phyloP scores from a whole-genome alignment of 2,113 vertebrate species.

The Octodon degus region DNA sequence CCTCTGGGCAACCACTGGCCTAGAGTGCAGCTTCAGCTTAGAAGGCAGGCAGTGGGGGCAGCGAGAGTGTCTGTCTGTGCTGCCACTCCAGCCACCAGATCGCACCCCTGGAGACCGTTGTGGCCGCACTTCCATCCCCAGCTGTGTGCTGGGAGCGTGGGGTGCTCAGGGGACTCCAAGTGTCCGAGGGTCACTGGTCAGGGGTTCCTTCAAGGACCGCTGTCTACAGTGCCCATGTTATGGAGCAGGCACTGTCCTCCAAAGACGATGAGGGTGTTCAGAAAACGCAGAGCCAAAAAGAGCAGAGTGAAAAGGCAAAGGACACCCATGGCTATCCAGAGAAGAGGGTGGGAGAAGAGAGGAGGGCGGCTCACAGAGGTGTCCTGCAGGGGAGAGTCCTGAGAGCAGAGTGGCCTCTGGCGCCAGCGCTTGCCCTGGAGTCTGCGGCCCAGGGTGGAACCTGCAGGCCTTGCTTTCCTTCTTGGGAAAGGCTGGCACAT shows the following conservation, averaged over 20 bases:
- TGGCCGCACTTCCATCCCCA: neutral
- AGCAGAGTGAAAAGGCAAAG: neutral
- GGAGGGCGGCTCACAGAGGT: neutral
- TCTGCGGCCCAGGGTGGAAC: neutral
- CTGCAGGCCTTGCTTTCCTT: neutral
- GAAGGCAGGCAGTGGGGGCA: neutral
- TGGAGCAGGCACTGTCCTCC: neutral
- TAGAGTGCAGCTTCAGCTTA: neutral
- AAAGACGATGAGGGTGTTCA: neutral
- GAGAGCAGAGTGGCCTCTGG: neutral
- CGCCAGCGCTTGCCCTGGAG: neutral
- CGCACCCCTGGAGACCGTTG: neutral
- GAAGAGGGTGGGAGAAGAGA: neutral
- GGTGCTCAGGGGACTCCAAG: neutral
- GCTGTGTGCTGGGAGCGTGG: rapidly evolving
- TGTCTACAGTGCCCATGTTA: neutral
- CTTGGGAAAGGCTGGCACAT: neutral
- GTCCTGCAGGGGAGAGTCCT: neutral
- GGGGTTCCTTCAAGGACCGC: neutral
- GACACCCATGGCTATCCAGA: neutral
- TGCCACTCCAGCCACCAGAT: neutral
- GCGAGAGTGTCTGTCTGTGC: neutral
- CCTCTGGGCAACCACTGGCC: neutral
- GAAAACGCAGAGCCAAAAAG: neutral
- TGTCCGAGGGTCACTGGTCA: neutral